Conservation (phyloP, 2,113 vertebrate genomes). For the Phainopepla nitens region DNA sequence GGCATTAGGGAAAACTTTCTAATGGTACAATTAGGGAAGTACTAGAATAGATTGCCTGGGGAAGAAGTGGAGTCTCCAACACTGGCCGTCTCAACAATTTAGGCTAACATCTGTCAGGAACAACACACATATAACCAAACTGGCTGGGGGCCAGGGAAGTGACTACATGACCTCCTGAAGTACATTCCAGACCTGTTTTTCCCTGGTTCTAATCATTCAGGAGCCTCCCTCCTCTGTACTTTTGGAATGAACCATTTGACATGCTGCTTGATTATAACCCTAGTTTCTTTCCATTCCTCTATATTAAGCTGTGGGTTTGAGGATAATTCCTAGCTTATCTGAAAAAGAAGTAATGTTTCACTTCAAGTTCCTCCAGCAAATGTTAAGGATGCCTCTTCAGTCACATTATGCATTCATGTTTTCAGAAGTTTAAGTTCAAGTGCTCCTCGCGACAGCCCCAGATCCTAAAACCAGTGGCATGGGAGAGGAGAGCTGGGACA, state of each 20-base stretch:
- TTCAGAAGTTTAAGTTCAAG: not conserved
- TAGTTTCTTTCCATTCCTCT: not conserved
- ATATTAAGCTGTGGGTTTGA: not conserved
- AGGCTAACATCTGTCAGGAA: constrained; percentile 48
- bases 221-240: not conserved
- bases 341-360: not conserved
- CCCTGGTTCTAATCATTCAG: constrained; percentile 18
- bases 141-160: constrained; percentile 48
- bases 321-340: not conserved
- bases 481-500: not conserved
- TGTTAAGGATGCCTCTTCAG: not conserved
- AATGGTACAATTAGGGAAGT: constrained; percentile 55
- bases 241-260: not conserved
- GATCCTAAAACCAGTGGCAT: not conserved
- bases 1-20: constrained; percentile 62
- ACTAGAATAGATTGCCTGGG: constrained; percentile 51
- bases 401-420: not conserved
- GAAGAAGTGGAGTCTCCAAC: constrained; percentile 32
- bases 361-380: not conserved
- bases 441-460: not conserved
- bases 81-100: constrained; percentile 10
- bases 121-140: not conserved
- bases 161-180: constrained; percentile 43
- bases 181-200: constrained; percentile 18
- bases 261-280: not conserved